Percentiles rank a stretch among this genome's conserved stretches.
These are phyloP conservation scores for Fopius arisanus DNA, from an alignment of 1,140 invertebrate species.

Conservation along the genomic window DNA sequence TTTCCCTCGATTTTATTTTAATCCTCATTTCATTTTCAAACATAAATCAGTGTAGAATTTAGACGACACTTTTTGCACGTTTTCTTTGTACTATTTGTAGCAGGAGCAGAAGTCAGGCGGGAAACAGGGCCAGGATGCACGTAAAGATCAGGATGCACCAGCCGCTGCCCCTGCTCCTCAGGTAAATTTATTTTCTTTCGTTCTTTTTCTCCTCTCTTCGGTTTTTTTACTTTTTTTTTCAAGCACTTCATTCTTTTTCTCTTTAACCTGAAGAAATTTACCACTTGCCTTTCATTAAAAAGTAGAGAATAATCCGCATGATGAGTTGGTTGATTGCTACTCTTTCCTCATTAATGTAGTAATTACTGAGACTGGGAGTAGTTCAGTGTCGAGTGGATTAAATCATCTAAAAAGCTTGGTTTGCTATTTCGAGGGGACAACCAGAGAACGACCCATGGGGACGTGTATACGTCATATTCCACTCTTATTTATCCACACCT, in stretches of 20 bases:
- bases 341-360: not conserved
- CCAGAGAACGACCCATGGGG: not conserved
- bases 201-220: conserved; percentile 25
- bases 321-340: not conserved
- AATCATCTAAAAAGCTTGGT: too few species aligned
- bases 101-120: conserved; percentile 62
- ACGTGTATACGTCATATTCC: not conserved
- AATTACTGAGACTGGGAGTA: not conserved
- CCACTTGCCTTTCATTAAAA: not conserved
- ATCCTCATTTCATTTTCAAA: not conserved
- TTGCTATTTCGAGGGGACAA: too few species aligned
- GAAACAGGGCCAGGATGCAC: conserved; percentile 60
- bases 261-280: not conserved
- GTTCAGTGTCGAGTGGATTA: not conserved
- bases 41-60: conserved; percentile 12
- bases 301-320: not conserved
- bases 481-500: not conserved
- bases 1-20: not conserved
- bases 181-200: conserved; percentile 54
- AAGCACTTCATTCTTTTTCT: not conserved
- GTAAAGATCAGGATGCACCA: conserved; percentile 61
- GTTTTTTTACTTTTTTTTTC: not conserved
- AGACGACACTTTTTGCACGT: conserved; percentile 54
- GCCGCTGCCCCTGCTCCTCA: conserved; percentile 57
- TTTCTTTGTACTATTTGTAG: conserved; percentile 63